Conservation (phyloP, 2,113 vertebrate genomes). For the Xiphophorus maculatus region DNA sequence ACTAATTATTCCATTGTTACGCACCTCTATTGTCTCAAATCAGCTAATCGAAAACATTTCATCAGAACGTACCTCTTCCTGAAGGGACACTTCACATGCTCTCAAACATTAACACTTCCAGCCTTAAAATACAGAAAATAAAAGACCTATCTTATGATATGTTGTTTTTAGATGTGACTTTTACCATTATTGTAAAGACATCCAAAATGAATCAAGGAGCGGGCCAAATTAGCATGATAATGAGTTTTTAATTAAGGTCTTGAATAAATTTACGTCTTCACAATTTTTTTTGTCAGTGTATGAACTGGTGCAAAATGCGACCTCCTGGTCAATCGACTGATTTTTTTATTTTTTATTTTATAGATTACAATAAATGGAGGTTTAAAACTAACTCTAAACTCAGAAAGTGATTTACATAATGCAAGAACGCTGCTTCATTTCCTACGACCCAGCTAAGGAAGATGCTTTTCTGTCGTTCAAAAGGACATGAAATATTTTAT, state of each 20-base stretch:
- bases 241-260: background rate
- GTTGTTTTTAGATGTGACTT: background rate
- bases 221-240: background rate
- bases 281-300: background rate
- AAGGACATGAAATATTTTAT: background rate
- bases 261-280: constrained; percentile 8
- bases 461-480: background rate
- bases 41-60: too few species aligned
- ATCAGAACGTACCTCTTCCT: too few species aligned
- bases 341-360: constrained; percentile 31
- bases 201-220: background rate
- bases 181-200: background rate
- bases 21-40: too few species aligned
- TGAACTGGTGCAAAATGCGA: background rate
- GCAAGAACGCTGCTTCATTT: background rate
- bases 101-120: too few species aligned
- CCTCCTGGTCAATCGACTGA: constrained; percentile 13
- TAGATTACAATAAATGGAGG: constrained; percentile 4
- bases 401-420: background rate
- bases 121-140: too few species aligned
- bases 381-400: constrained; percentile 27
- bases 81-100: too few species aligned
- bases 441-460: background rate
- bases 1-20: too few species aligned
- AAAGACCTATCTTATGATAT: too few species aligned